Percentiles rank a stretch among this genome's conserved stretches.
phyloP scores from a whole-genome alignment of 2,888 invertebrate species.

The Gryllus longicercus region DNA sequence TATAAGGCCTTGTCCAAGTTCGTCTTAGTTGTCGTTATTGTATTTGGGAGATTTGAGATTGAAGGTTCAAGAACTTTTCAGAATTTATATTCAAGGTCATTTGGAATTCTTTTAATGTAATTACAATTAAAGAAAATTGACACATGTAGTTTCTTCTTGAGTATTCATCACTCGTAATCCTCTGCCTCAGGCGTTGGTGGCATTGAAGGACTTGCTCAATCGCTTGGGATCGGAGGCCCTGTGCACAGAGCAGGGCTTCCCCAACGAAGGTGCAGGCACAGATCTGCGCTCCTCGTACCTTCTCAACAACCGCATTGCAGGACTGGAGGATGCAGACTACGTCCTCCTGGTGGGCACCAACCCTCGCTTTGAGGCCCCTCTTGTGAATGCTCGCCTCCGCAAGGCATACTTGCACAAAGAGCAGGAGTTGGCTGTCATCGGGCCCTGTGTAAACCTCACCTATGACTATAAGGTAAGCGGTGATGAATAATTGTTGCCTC shows the following conservation, averaged over 20 bases:
- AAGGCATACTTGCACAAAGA: constrained; percentile 96
- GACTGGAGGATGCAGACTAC: constrained; percentile 90
- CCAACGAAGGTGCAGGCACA: constrained; percentile 72
- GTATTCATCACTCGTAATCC: no score
- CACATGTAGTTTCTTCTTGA: no score
- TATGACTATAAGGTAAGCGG: constrained; percentile 76
- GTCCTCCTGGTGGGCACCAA: constrained; percentile 93
- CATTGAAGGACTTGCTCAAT: constrained; percentile 90
- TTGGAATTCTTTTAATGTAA: no score
- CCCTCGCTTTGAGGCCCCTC: constrained; percentile 93
- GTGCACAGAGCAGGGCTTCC: constrained; percentile 90
- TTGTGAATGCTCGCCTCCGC: constrained; percentile 91
- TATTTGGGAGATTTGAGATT: no score
- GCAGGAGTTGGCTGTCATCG: constrained; percentile 77
- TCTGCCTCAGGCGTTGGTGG: constrained; percentile 61
- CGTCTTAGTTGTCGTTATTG: no score
- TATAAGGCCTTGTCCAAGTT: no score
- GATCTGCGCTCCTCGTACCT: constrained; percentile 90
- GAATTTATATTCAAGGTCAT: no score
- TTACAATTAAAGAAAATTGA: no score
- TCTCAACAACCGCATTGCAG: constrained; percentile 83
- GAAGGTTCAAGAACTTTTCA: no score
- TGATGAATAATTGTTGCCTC: no score
- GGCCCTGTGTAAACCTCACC: constrained; percentile 86
- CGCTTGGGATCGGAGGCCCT: constrained; percentile 77